Base-by-base conservation (phyloP, 2,797 vertebrate species). In the Gila robusta region DNA sequence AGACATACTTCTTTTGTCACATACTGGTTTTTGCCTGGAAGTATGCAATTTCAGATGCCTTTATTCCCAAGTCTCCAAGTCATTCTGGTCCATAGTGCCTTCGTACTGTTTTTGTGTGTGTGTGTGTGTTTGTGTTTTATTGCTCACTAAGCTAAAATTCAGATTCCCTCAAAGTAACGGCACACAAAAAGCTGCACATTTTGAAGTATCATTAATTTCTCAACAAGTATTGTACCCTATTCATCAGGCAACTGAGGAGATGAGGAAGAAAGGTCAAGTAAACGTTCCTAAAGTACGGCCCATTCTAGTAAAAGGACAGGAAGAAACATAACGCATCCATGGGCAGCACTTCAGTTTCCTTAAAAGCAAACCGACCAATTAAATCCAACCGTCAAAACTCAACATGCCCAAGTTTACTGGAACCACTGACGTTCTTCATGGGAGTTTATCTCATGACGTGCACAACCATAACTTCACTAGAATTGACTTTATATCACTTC, bases 401-500 rank as follows among this genome's bases (percentile, higher is more conserved):
- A 11, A 62, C 39, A 32, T 5, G 19, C 26, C 4, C n/a, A 62
- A 17, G 35, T 79, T 78, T 69, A 79, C 83, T 32, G 74, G 35
- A 79, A 56, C 3, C n/a, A 16, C 37, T 35, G 19, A 21, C 16
- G 16, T 41, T 54, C 59, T 52, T 8, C 41, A 32, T 21, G 4
- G 14, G 44, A 71, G 49, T 72, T 72, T 5, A 37, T 41, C 6
- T 39, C 4, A 23, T 81, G 54, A 67, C 47, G n/a, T 54, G 35
- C 47, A 0, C 28, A 79, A 37, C 70, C 64, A 67, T 35, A 52
- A 77, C 32, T 23, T 86, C 21, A 79, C 37, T 67, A 85, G 69
- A 85, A 69, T 6, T 54, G 59, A 73, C 91, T 89, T n/a, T 89
- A 90, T 88, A 91, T 92, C 91, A 95, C 94, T 95, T 96, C 95